Conservation (phyloP, 2,888 invertebrate species). For the Bursaphelenchus okinawaensis region DNA sequence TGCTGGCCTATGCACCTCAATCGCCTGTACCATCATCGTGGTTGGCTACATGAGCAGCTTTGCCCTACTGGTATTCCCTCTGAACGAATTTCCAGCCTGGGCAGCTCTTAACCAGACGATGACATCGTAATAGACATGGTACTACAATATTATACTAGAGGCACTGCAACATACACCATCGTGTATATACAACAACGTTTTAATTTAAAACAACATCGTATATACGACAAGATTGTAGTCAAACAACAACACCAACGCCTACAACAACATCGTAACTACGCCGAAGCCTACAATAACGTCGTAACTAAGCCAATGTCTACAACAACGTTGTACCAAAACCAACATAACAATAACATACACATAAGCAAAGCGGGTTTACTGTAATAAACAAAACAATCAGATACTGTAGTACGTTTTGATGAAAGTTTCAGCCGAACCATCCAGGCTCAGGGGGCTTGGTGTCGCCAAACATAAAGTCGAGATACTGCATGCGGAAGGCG, state of each 20-base stretch:
- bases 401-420: too few species aligned
- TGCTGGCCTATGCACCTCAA: conserved; percentile 20
- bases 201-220: not conserved
- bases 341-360: too few species aligned
- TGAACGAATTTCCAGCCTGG: conserved; percentile 22
- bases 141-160: too few species aligned
- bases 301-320: too few species aligned
- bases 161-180: too few species aligned
- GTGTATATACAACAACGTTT: too few species aligned
- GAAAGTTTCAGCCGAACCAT: not conserved
- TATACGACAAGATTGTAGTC: too few species aligned
- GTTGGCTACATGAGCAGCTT: conserved; percentile 21
- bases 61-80: conserved; percentile 22
- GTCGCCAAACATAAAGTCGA: not conserved
- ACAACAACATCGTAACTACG: too few species aligned
- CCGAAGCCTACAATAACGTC: too few species aligned
- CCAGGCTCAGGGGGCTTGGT: not conserved
- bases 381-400: not conserved
- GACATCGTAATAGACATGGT: not conserved
- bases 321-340: too few species aligned
- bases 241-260: too few species aligned
- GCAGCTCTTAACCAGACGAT: conserved; percentile 9
- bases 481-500: not conserved
- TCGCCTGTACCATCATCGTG: conserved; percentile 12
- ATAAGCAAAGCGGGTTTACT: not conserved